phyloP scores from a whole-genome alignment of 2,797 vertebrate genomes.

The Oryzias sinensis region DNA sequence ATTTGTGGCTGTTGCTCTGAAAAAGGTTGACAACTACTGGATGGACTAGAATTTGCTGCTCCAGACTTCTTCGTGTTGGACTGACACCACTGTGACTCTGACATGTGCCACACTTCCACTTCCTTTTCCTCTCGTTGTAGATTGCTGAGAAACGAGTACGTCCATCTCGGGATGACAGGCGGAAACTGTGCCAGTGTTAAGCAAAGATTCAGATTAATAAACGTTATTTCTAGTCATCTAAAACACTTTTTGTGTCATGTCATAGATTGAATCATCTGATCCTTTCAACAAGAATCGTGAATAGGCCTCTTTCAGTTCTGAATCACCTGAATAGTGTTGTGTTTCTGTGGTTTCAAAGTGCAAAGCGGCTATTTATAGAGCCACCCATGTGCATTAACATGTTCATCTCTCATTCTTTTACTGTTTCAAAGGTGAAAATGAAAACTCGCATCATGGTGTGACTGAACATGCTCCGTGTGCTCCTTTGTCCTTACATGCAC shows the following conservation, averaged over 20 bases:
- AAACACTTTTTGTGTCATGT: neutral
- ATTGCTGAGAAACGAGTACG: neutral
- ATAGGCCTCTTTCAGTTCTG: slow-evolving; percentile 2
- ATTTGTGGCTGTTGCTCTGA: slow-evolving; percentile 1
- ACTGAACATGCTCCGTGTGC: slow-evolving; percentile 17
- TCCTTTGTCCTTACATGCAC: slow-evolving; percentile 25
- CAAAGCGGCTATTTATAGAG: slow-evolving; percentile 61
- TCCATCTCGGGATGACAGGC: neutral
- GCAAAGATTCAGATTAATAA: slow-evolving; percentile 1
- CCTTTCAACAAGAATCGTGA: neutral
- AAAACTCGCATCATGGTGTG: slow-evolving; percentile 12
- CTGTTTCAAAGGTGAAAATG: slow-evolving; percentile 10
- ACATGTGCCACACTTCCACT: neutral
- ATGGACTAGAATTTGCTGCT: neutral
- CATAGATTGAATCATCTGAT: slow-evolving; percentile 7
- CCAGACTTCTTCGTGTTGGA: neutral
- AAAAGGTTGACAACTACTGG: slow-evolving; percentile 2
- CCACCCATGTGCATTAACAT: slow-evolving; percentile 65
- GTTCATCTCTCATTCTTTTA: slow-evolving; percentile 66
- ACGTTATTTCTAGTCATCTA: neutral
- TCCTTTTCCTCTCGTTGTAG: slow-evolving; percentile 1
- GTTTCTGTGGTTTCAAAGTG: slow-evolving; percentile 49
- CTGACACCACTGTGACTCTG: neutral
- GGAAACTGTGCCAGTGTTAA: neutral
- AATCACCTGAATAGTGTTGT: slow-evolving; percentile 11